Evolutionary conservation across 2,888 invertebrate genomes (phyloP), one percentile per base, ranked within the genome.

Genomic region (Adelognathus sp.): DNA sequence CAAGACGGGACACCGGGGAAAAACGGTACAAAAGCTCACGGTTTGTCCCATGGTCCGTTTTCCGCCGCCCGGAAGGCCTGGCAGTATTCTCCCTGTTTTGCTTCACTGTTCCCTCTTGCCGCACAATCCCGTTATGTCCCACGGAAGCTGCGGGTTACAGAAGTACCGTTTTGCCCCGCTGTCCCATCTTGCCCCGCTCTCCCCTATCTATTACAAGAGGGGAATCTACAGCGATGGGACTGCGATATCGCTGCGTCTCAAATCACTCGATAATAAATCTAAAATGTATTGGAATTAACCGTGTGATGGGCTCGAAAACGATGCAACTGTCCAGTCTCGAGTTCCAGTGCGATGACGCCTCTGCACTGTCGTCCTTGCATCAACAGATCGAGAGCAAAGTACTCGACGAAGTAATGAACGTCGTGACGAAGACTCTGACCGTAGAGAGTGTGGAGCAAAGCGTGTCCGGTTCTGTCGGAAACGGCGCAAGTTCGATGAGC

Each of bases 381-480:
- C n/a, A 96, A 90, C 54, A 96, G 90, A 89, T 96, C 96, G 77
- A 95, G 90, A 5, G 94, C 95, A 85, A 94, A 95, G 87, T 95
- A 96, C 86, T 96, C 96, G 75, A 95, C 92, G 86, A 95, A 96
- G 89, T 95, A 96, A 83, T 95, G 93, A 76, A 95, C 94, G 84
- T 95, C 93, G 88, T 95, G 94, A 82, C 93, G 93, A 56, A 96
- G 92, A 9, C 94, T 94, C 88, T 94, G 93, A 2, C 95, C 95
- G 88, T 96, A 96, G 1, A 96, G 91, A 0, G 95, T 95, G 89
- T 96, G 95, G 66, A 96, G 90, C 83, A 95, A 89, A 3, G 95
- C 94, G 87, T 95, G 95, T 0, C 95, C 95, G 1, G 95, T 95
- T 78, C 95, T 91, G 86, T 96, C 95, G 7, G 95, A 95, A 1